Percentiles rank a stretch among this genome's conserved stretches.
These are phyloP conservation scores for Formica exsecta DNA, from an alignment of 1,140 invertebrate species.

Conservation along the genomic window DNA sequence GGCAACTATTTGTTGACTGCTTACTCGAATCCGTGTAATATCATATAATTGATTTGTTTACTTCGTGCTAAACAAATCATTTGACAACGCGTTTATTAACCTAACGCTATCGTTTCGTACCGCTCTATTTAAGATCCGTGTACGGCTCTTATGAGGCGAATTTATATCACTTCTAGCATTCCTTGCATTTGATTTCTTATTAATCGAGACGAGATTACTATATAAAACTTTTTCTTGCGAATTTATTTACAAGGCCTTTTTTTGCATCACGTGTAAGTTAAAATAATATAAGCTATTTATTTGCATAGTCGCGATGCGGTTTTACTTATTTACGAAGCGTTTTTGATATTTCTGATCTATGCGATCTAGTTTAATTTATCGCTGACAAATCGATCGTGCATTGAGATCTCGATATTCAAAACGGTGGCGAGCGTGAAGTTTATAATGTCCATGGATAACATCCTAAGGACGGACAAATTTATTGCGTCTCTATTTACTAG, in stretches of 20 bases:
- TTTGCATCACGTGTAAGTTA: slow-evolving; percentile 5
- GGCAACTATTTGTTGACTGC: slow-evolving; percentile 53
- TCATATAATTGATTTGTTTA: slow-evolving; percentile 20
- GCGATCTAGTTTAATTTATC: slow-evolving; percentile 15
- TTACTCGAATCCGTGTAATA: slow-evolving; percentile 38
- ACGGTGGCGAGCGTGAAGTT: slow-evolving; percentile 4
- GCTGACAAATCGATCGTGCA: slow-evolving; percentile 23
- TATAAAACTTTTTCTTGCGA: neutral
- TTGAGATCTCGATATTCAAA: slow-evolving; percentile 32
- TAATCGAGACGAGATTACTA: neutral
- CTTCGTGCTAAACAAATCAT: slow-evolving; percentile 52
- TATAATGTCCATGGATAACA: slow-evolving; percentile 39
- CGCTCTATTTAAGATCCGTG: slow-evolving; percentile 42
- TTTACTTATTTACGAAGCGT: neutral
- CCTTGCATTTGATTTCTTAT: slow-evolving; percentile 37
- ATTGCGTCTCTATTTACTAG: slow-evolving; percentile 30
- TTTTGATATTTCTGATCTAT: slow-evolving; percentile 14
- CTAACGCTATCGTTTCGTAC: slow-evolving; percentile 58
- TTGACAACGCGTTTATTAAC: slow-evolving; percentile 70
- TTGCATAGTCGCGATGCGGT: slow-evolving; percentile 30
- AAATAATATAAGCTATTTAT: slow-evolving; percentile 13
- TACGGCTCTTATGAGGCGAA: slow-evolving; percentile 36
- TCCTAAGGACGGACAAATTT: slow-evolving; percentile 4
- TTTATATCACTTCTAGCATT: slow-evolving; percentile 64
- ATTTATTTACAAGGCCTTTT: neutral